Evolutionary conservation across 2,113 vertebrate genomes (phyloP), one percentile per base, ranked within the genome.

Genomic region (Amazona vittata): DNA sequence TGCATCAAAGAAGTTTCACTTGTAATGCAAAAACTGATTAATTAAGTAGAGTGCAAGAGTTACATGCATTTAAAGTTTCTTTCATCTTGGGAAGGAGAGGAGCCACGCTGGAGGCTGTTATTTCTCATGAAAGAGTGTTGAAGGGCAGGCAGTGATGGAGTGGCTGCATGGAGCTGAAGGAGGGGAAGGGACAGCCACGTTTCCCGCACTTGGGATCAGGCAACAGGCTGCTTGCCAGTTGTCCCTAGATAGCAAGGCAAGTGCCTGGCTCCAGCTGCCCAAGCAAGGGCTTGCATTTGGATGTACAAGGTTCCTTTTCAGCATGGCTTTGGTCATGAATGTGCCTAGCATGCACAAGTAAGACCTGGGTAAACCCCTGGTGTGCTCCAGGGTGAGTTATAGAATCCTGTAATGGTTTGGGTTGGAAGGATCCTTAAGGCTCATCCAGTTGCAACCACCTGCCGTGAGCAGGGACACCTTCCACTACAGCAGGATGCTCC

Each of bases 1-100:
- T 92, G 96, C 93, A 96, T 98, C 97, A 98, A 97, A 98, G 97
- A 96, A 87, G 59, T 97, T 98, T 97, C 98, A 98, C 93, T 97
- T 97, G 97, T 97, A 97, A 97, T 97, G 95, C 22, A 68, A 97
- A 97, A 97, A 86, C 94, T 97, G 98, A 97, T 98, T 98, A 98
- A 98, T 98, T 98, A 98, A 98, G 97, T 97, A 95, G 93, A 94
- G 95, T 91, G 15, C 92, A 93, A 93, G 95, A 95, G 96, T 97
- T 98, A 94, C 90, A 81, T 90, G 93, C 93, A 86, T 95, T 98
- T 96, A 96, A 94, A 95, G 96, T 96, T 97, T 81, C 95, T 97
- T 98, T 98, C 96, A 98, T 98, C 97, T 98, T 70, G 80, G 75
- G 67, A 81, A 97, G 89, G 91, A 96, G 93, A 91, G 95, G 91